phyloP scores from a whole-genome alignment of 2,888 invertebrate species.

The Camponotus fellah region DNA sequence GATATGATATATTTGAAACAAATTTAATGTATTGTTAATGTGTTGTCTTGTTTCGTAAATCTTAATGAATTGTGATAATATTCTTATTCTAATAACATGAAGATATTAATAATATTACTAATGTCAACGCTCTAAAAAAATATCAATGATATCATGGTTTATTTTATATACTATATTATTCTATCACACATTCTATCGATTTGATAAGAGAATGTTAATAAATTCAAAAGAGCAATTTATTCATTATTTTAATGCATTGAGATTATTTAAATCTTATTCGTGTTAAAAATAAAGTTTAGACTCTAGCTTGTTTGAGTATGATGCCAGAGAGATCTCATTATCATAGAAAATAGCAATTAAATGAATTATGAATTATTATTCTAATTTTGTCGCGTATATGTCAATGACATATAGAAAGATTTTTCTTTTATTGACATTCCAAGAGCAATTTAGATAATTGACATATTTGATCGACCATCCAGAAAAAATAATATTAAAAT shows the following conservation, averaged over 20 bases:
- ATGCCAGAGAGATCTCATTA: conserved; percentile 29
- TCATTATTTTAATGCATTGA: not conserved
- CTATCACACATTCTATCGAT: not conserved
- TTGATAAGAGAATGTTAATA: not conserved
- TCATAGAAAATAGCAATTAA: conserved; percentile 40
- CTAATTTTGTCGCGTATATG: conserved; percentile 8
- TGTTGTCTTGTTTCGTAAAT: not conserved
- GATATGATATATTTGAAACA: not conserved
- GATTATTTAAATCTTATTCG: not conserved
- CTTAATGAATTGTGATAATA: not conserved
- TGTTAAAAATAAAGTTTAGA: conserved; percentile 20
- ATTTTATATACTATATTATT: not conserved
- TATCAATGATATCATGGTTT: not conserved
- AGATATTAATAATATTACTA: not conserved
- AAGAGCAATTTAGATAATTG: not conserved
- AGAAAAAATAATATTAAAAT: conserved; percentile 7
- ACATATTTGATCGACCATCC: not conserved
- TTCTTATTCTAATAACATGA: not conserved
- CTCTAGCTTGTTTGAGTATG: conserved; percentile 7
- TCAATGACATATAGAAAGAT: not conserved
- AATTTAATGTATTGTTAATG: not conserved
- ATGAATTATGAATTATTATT: conserved; percentile 19
- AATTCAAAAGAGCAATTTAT: not conserved
- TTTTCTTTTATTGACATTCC: not conserved
- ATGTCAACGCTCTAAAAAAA: not conserved